Percentiles rank a stretch among this genome's conserved stretches.
Conservation (phyloP, 2,888 invertebrate genomes). For the Drosophila meridionalis region DNA sequence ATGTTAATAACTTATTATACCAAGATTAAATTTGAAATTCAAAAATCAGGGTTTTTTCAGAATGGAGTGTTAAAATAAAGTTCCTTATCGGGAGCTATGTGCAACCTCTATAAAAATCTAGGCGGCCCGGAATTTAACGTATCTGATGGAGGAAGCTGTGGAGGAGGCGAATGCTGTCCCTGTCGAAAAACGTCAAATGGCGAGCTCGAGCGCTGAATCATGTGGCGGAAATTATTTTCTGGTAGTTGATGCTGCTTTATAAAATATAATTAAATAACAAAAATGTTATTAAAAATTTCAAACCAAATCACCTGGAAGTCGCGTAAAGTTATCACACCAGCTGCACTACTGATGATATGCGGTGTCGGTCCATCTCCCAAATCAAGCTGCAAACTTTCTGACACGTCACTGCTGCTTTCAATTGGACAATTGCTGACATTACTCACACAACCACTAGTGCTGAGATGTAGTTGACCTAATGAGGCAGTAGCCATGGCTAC, state of each 20-base stretch:
- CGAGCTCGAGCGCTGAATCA: slow-evolving; percentile 84
- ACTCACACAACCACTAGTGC: slow-evolving; percentile 48
- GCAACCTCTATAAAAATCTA: slow-evolving; percentile 85
- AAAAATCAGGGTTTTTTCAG: slow-evolving; percentile 57
- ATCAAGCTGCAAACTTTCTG: slow-evolving; percentile 88
- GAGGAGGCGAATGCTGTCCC: slow-evolving; percentile 82
- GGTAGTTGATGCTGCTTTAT: slow-evolving; percentile 82
- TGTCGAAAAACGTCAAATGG: slow-evolving; percentile 84
- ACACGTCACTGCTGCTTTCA: slow-evolving; percentile 79
- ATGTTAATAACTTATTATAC: slow-evolving; percentile 11
- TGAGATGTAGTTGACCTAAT: slow-evolving; percentile 88
- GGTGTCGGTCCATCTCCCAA: slow-evolving; percentile 94
- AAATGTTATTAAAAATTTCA: not conserved
- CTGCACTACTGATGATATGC: slow-evolving; percentile 80
- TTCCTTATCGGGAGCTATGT: slow-evolving; percentile 85
- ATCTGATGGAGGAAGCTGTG: slow-evolving; percentile 81
- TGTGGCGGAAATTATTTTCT: slow-evolving; percentile 84
- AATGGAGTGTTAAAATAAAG: slow-evolving; percentile 85
- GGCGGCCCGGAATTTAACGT: slow-evolving; percentile 85
- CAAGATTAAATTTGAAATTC: not conserved
- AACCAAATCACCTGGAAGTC: slow-evolving; percentile 81
- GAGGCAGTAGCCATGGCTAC: slow-evolving; percentile 96
- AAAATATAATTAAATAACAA: not conserved
- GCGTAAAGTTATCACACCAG: slow-evolving; percentile 81
- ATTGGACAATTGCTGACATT: slow-evolving; percentile 34